A percentile compares a stretch with the other conserved stretches of the same genome.
These are phyloP conservation scores for Falcaria lacertinaria DNA, from an alignment of 2,888 invertebrate genomes.

Conservation along the genomic window DNA sequence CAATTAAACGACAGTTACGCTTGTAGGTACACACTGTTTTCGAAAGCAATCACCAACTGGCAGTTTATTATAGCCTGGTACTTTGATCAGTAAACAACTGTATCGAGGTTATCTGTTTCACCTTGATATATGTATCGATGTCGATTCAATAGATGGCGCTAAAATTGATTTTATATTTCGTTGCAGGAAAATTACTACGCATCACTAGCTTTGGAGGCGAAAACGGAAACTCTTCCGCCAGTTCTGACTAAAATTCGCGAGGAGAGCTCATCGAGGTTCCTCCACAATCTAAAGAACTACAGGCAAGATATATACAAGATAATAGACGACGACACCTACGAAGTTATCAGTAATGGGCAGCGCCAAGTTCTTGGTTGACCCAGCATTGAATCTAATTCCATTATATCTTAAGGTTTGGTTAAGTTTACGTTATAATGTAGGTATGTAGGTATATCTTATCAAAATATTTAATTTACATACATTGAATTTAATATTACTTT, in stretches of 20 bases:
- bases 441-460: no score
- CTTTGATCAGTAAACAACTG: background rate
- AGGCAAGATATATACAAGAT: conserved; percentile 83
- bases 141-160: background rate
- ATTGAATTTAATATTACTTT: no score
- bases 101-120: conserved; percentile 26
- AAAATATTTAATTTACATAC: no score
- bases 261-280: conserved; percentile 80
- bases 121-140: conserved; percentile 7
- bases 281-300: conserved; percentile 83
- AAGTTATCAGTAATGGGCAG: conserved; percentile 66
- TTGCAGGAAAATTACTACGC: conserved; percentile 85
- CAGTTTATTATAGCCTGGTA: background rate
- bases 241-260: conserved; percentile 85
- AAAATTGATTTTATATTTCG: conserved; percentile 11
- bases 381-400: conserved; percentile 10
- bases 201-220: conserved; percentile 82
- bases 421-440: conserved; percentile 10
- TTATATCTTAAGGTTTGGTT: conserved; percentile 11
- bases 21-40: background rate
- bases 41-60: background rate
- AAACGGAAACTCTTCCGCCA: conserved; percentile 81
- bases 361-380: conserved; percentile 67
- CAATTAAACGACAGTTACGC: background rate
- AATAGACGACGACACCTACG: conserved; percentile 82